Evolutionary conservation across 2,113 vertebrate genomes (phyloP).

Genomic region (Oenanthe melanoleuca): DNA sequence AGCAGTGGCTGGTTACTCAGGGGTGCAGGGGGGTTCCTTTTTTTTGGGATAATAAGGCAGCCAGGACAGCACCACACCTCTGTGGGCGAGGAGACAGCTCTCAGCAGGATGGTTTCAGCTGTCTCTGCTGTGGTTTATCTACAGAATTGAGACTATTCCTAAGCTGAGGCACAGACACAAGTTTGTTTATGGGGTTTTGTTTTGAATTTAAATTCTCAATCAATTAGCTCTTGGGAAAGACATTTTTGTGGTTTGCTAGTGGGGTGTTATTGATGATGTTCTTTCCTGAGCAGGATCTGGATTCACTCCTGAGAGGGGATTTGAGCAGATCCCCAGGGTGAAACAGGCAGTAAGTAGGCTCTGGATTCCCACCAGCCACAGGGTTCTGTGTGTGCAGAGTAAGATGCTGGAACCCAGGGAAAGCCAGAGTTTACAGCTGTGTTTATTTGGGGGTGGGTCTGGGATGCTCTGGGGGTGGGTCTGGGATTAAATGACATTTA

Average conservation of each 20-base stretch:
- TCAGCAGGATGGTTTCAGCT: background rate
- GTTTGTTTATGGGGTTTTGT: background rate
- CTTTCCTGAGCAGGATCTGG: background rate
- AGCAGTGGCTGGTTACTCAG: background rate
- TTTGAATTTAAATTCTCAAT: background rate
- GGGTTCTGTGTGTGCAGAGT: background rate
- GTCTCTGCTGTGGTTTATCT: background rate
- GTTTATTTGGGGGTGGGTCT: background rate
- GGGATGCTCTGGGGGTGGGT: background rate
- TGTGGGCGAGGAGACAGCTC: background rate
- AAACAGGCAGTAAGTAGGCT: background rate
- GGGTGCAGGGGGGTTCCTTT: background rate
- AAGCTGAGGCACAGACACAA: background rate
- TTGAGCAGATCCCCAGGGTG: background rate
- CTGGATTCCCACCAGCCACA: background rate
- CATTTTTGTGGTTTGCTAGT: conserved; percentile 23
- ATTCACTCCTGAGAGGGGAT: background rate
- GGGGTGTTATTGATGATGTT: background rate
- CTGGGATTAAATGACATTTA: fast-evolving
- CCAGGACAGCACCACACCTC: background rate
- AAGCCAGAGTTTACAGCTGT: background rate
- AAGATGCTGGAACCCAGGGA: background rate
- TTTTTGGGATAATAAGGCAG: too few species aligned
- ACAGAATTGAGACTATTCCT: background rate
- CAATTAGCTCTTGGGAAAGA: conserved; percentile 34